A percentile compares a stretch with the other conserved stretches of the same genome.
phyloP scores from a whole-genome alignment of 2,797 vertebrate genomes.

The Pagetopsis macropterus region DNA sequence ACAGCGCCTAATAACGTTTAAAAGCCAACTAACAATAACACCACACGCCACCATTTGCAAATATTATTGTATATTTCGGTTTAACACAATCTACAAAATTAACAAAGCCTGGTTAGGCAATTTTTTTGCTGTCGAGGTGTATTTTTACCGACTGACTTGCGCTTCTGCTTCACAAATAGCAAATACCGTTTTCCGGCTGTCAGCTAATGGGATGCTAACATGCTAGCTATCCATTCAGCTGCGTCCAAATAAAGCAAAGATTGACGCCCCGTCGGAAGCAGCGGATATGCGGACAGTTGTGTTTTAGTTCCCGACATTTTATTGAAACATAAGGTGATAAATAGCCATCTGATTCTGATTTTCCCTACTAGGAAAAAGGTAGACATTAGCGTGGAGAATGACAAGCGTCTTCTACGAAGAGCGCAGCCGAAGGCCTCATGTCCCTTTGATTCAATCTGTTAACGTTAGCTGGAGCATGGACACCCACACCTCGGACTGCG shows the following conservation, averaged over 20 bases:
- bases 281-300: accelerated
- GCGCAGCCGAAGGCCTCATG: constrained; percentile 79
- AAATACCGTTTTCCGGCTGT: constrained; percentile 29
- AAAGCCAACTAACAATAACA: constrained; percentile 18
- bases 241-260: constrained; percentile 4
- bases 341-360: accelerated
- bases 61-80: accelerated
- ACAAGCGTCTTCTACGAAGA: constrained; percentile 53
- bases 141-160: not conserved
- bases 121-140: accelerated
- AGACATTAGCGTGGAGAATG: constrained; percentile 2
- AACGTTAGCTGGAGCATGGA: constrained; percentile 46
- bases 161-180: not conserved
- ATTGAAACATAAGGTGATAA: no score
- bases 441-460: constrained; percentile 66
- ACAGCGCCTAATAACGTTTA: constrained; percentile 25
- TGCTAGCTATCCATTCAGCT: constrained; percentile 49
- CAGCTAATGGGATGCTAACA: constrained; percentile 43
- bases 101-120: accelerated
- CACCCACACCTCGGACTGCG: constrained; percentile 66
- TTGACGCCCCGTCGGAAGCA: constrained; percentile 11
- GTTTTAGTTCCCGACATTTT: accelerated
- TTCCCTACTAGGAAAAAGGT: no score
- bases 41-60: not conserved
- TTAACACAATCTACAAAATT: accelerated